Base-by-base conservation (phyloP, 2,113 vertebrate species). In the Abramis brama region DNA sequence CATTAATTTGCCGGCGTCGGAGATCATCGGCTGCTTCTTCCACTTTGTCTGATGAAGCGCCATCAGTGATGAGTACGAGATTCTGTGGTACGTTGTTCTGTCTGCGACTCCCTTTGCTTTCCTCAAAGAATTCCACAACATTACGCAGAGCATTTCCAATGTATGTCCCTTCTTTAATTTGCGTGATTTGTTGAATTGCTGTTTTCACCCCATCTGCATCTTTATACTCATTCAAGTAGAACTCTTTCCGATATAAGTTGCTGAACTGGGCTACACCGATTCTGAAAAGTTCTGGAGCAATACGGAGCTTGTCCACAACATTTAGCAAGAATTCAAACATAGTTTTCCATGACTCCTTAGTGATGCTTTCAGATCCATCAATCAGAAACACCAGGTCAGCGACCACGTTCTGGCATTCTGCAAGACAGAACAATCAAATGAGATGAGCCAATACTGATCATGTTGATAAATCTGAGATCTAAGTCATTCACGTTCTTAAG, bases 381-480 rank as follows among this genome's bases (percentile, higher is more conserved):
- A 95, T 39, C 6, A 97, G 89, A 89, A 97, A 93, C 52, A 97
- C 92, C 88, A 97, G 88, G 86, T 97, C 95, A 6, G 93, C 92
- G 68, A 90, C 3, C 60, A 88, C 85, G 19, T 91, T 93, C 2
- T 85, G 79, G 91, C 96, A 97, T 81, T 73, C 96, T 96, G 88
- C 15, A 83, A 85, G 79, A 86, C 19, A 76, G 8, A 43, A 7
- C 5, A 36, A 12, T 36, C 21, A 83, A 33, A 33, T 17, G 5
- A 86, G 21, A 17, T 13, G 30, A 84, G 23, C 33, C 13, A 43
- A 2, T 60, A 11, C 10, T 27, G 23, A 23, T 68, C 52, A 43
- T 71, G 10, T 3, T n/a, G 36, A 71, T 12, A 71, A 71, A 71
- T 70, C 25, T 50, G 27, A 55, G 2, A n/a, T 12, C 33, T 64